phyloP scores from a whole-genome alignment of 2,888 invertebrate species.

The Plagodis pulveraria region DNA sequence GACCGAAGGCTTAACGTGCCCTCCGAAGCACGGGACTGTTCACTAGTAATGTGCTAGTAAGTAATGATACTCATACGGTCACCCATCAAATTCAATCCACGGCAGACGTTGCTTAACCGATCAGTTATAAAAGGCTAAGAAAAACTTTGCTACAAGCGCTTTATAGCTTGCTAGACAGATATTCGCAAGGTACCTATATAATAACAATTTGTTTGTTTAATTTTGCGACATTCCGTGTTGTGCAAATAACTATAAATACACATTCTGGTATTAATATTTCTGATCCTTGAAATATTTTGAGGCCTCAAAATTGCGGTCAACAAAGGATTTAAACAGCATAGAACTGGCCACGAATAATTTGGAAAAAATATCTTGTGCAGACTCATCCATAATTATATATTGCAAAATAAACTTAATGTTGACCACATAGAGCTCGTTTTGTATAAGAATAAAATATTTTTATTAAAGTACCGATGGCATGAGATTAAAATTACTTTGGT shows the following conservation, averaged over 20 bases:
- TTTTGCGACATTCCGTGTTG: background rate
- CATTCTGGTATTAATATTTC: background rate
- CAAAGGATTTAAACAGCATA: conserved; percentile 56
- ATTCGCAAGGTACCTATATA: too few relatives aligned
- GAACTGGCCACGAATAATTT: conserved; percentile 36
- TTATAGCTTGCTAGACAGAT: too few relatives aligned
- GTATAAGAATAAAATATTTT: too few relatives aligned
- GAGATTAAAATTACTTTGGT: background rate
- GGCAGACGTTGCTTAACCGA: too few relatives aligned
- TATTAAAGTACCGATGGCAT: conserved; percentile 21
- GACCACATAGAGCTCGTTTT: conserved; percentile 3
- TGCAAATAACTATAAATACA: background rate
- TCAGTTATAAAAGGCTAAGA: too few relatives aligned
- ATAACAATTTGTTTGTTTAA: background rate
- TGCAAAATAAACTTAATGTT: conserved; percentile 5
- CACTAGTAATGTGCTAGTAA: too few relatives aligned
- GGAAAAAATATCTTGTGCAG: conserved; percentile 36
- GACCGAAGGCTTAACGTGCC: too few relatives aligned
- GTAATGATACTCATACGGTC: too few relatives aligned
- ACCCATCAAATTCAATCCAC: too few relatives aligned
- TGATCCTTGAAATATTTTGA: conserved; percentile 29
- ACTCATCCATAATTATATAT: background rate
- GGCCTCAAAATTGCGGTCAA: conserved; percentile 54
- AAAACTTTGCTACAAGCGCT: too few relatives aligned
- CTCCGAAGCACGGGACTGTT: too few relatives aligned